These are phyloP conservation scores for Drosophila limbata DNA, from an alignment of 2,888 invertebrate genomes.

Conservation along the genomic window DNA sequence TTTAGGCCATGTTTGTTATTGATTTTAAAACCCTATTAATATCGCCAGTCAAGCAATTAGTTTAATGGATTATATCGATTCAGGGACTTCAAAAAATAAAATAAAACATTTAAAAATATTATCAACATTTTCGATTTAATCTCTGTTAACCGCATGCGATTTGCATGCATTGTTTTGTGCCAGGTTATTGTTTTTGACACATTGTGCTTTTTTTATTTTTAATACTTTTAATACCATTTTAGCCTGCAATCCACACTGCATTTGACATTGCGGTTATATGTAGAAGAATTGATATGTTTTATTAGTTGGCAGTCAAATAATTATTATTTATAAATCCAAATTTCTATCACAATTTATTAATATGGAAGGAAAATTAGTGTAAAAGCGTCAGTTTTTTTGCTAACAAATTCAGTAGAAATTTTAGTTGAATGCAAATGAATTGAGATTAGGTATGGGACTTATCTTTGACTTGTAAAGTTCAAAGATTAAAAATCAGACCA, in stretches of 20 bases:
- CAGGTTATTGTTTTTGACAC: slow-evolving; percentile 50
- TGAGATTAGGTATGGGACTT: too few relatives aligned
- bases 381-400: too few relatives aligned
- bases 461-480: too few relatives aligned
- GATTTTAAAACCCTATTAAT: slow-evolving; percentile 64
- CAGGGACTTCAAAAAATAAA: not conserved
- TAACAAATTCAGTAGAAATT: too few relatives aligned
- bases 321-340: too few relatives aligned
- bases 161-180: slow-evolving; percentile 18
- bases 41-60: slow-evolving; percentile 34
- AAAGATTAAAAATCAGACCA: too few relatives aligned
- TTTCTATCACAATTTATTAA: too few relatives aligned
- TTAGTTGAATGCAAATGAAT: too few relatives aligned
- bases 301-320: too few relatives aligned
- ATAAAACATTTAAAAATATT: slow-evolving; percentile 1
- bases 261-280: slow-evolving; percentile 46
- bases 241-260: slow-evolving; percentile 20
- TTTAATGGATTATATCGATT: slow-evolving; percentile 25
- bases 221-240: slow-evolving; percentile 34
- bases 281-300: too few relatives aligned
- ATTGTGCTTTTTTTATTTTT: slow-evolving; percentile 5
- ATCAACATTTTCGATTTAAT: not conserved
- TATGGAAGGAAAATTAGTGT: too few relatives aligned
- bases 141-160: slow-evolving; percentile 51
- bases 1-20: slow-evolving; percentile 52